Conservation (phyloP, 64 coral and sea anemone genomes). For the Hydrozoanthus tunicans region DNA sequence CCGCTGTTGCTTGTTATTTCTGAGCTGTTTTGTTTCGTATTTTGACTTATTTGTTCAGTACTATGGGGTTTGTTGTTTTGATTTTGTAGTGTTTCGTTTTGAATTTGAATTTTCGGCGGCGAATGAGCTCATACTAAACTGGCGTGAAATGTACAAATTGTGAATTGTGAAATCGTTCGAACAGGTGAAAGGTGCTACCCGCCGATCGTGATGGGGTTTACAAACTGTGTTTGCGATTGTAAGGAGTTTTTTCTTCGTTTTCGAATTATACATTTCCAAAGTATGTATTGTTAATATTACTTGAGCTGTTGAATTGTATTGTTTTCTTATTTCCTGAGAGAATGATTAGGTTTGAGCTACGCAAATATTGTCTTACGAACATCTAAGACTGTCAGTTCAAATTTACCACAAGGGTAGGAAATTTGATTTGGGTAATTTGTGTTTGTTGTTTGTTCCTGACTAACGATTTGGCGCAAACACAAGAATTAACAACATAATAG, state of each 20-base stretch:
- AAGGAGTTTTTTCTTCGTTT: not conserved
- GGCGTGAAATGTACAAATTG: not conserved
- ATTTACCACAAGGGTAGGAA: not conserved
- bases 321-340: not conserved
- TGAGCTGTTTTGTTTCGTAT: not conserved
- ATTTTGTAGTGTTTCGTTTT: not conserved
- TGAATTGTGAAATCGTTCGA: not conserved
- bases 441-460: not conserved
- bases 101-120: not conserved
- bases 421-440: conserved; percentile 12
- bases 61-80: not conserved
- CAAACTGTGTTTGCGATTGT: conserved; percentile 10
- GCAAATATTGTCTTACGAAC: conserved; percentile 10
- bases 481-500: conserved; percentile 14
- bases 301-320: conserved; percentile 3
- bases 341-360: not conserved
- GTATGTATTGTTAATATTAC: conserved; percentile 31
- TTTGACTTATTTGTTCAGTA: not conserved
- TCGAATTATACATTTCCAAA: not conserved
- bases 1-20: not conserved
- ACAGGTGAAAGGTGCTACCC: conserved; percentile 2
- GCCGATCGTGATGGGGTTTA: not conserved
- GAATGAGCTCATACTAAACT: not conserved
- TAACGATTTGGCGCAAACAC: not conserved
- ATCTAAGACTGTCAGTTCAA: not conserved